Conservation (phyloP, 64 coral and sea anemone genomes). For the Stichodactyla mertensii region DNA sequence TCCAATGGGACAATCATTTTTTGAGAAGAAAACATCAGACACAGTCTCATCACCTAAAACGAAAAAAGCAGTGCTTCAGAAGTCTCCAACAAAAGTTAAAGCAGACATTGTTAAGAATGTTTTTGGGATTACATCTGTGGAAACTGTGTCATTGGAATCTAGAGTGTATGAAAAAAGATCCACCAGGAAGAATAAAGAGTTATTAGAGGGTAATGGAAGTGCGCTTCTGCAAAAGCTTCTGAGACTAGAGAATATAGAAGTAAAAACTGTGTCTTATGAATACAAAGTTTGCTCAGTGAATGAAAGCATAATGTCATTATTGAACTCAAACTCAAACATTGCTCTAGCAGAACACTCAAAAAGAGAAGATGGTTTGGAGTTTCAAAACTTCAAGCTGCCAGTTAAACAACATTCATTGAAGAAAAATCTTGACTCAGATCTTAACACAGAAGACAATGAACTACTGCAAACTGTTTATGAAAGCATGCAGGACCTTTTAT, state of each 20-base stretch:
- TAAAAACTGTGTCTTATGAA: background rate
- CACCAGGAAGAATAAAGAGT: background rate
- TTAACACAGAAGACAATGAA: background rate
- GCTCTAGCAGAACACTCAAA: background rate
- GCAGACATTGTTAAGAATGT: background rate
- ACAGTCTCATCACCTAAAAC: background rate
- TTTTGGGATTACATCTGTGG: background rate
- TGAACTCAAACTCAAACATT: background rate
- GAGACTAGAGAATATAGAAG: background rate
- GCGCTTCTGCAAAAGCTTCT: conserved; percentile 17
- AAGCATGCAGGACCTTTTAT: background rate
- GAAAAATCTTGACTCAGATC: background rate
- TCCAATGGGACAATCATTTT: conserved; percentile 78
- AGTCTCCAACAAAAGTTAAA: background rate
- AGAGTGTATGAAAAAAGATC: background rate
- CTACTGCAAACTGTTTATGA: background rate
- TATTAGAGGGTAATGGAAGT: background rate
- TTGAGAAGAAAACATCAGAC: conserved; percentile 50
- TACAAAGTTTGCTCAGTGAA: background rate
- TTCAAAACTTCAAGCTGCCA: background rate
- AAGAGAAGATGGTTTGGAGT: background rate
- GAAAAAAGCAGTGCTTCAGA: background rate
- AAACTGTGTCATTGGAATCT: background rate
- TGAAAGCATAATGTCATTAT: background rate
- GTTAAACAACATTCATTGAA: background rate